Evolutionary conservation across 2,797 vertebrate genomes (phyloP), one percentile per base, ranked within the genome.

Genomic region (Alectoris magna): DNA sequence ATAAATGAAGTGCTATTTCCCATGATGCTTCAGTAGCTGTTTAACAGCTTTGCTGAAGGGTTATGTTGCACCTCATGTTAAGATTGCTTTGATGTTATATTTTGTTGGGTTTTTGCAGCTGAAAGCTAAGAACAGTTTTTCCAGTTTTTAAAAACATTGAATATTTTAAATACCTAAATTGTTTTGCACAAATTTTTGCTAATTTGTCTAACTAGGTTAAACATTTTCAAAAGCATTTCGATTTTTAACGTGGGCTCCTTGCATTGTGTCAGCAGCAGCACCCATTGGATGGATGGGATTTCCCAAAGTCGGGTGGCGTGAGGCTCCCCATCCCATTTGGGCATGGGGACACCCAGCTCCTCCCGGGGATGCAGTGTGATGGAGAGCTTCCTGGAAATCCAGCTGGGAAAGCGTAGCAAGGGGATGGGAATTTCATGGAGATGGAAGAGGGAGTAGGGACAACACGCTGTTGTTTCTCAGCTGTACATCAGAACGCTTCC

Each of bases 1-100:
- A 98, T 98, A 98, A 98, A 98, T 98, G 98, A 99, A 98, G 98
- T 98, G 98, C 98, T 97, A 98, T 98, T 98, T 98, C 98, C 98
- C 98, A 98, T 97, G 97, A 98, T 98, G 98, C 98, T 97, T 96
- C 96, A 97, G 98, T 98, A 97, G 97, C 98, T 98, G 98, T 98
- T 98, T 98, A 98, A 98, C 98, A 98, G 98, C 98, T 98, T 98
- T 98, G 97, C 98, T 97, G 97, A 98, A 98, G 98, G 98, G 98
- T 98, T 98, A 98, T 98, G 98, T 98, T 97, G 97, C 98, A 98
- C 98, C 98, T 98, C 98, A 98, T 98, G 98, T 97, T 98, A 98
- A 98, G 97, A 98, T 98, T 98, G 98, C 98, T 98, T 98, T 97
- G 97, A 98, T 98, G 97, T 98, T 98, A 98, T 97, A 98, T 98